phyloP scores from a whole-genome alignment of 2,113 vertebrate genomes.

The Girardinichthys multiradiatus region DNA sequence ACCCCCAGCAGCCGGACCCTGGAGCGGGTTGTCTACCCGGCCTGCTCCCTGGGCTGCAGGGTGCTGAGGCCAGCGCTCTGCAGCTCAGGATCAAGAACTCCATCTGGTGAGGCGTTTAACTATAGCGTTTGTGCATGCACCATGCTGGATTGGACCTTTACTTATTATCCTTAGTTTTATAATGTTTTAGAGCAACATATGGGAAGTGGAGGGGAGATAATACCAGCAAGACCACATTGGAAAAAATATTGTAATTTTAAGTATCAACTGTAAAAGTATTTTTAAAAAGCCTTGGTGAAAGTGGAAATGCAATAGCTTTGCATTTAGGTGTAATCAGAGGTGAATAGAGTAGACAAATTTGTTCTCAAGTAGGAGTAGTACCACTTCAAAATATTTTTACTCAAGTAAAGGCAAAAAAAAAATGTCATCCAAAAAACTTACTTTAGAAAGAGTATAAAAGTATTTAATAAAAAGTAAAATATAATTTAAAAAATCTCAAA shows the following conservation, averaged over 20 bases:
- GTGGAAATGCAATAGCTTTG: neutral
- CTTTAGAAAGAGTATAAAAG: too few relatives aligned
- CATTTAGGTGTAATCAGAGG: too few relatives aligned
- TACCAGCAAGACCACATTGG: neutral
- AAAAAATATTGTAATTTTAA: neutral
- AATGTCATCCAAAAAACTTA: too few relatives aligned
- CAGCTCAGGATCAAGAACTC: slow-evolving; percentile 94
- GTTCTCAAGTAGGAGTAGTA: too few relatives aligned
- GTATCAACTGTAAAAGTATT: neutral
- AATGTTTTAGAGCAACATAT: neutral
- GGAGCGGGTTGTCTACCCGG: slow-evolving; percentile 81
- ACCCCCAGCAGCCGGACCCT: slow-evolving; percentile 77
- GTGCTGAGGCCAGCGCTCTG: slow-evolving; percentile 87
- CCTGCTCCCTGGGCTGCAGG: slow-evolving; percentile 88
- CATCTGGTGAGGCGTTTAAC: slow-evolving; percentile 85
- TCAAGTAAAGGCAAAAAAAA: too few relatives aligned
- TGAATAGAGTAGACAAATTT: too few relatives aligned
- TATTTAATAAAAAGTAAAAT: too few relatives aligned
- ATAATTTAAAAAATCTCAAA: too few relatives aligned
- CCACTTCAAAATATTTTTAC: too few relatives aligned
- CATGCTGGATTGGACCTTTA: neutral
- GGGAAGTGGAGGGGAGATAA: neutral
- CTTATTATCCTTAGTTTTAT: neutral
- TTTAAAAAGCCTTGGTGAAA: neutral
- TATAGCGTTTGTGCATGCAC: neutral